phyloP scores from a whole-genome alignment of 2,797 vertebrate genomes.

The Eulemur mongoz region DNA sequence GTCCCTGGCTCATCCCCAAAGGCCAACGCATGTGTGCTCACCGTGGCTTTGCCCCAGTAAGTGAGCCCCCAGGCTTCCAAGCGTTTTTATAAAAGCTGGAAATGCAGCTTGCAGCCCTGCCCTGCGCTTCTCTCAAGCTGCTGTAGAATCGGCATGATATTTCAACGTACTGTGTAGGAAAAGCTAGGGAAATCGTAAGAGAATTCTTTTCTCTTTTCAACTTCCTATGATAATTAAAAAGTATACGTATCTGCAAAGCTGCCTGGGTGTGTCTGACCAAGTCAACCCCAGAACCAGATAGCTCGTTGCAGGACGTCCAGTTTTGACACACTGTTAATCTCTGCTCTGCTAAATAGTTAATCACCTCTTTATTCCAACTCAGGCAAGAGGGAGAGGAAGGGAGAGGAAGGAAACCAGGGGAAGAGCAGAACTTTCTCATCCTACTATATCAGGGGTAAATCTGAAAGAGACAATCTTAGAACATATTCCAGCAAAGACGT shows the following conservation, averaged over 20 bases:
- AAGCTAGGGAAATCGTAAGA: background rate
- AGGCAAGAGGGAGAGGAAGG: background rate
- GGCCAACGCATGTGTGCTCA: background rate
- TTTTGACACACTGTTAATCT: background rate
- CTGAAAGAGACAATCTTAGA: background rate
- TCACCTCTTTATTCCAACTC: background rate
- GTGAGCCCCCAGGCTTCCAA: background rate
- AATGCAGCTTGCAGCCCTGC: background rate
- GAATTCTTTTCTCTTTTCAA: constrained; percentile 32
- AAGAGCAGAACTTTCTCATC: background rate
- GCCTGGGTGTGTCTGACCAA: background rate
- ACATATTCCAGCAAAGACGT: background rate
- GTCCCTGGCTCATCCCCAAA: background rate
- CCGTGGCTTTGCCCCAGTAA: background rate
- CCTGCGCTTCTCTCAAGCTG: background rate
- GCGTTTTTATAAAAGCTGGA: background rate
- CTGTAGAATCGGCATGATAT: background rate
- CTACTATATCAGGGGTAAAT: background rate
- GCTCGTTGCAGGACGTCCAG: background rate
- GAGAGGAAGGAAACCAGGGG: background rate
- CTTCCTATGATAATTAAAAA: background rate
- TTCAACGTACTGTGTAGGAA: background rate
- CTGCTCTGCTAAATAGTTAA: background rate
- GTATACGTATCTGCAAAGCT: background rate
- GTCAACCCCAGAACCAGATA: background rate